phyloP scores from a whole-genome alignment of 2,888 invertebrate species.

The Cheilosia scutellata region DNA sequence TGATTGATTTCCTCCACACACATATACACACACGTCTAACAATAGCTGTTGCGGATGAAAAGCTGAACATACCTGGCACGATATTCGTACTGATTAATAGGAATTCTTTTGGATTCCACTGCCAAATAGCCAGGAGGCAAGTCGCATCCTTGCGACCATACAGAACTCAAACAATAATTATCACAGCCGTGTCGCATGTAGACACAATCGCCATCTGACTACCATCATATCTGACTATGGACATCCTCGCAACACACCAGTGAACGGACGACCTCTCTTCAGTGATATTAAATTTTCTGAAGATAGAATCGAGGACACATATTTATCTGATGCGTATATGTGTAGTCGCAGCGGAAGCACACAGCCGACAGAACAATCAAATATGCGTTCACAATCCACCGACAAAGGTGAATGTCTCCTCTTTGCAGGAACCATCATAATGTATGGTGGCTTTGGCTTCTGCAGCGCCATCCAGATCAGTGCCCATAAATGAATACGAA shows the following conservation, averaged over 20 bases:
- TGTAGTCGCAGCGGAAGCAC: conserved; percentile 2
- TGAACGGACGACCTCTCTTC: conserved; percentile 1
- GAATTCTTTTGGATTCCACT: too few relatives aligned
- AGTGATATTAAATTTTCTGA: conserved; percentile 41
- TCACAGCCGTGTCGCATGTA: conserved; percentile 3
- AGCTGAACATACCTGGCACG: too few relatives aligned
- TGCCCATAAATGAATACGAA: conserved; percentile 10
- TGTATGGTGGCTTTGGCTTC: neutral
- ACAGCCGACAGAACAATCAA: conserved; percentile 42
- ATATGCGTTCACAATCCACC: conserved; percentile 39
- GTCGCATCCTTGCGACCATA: conserved; percentile 3
- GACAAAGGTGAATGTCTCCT: conserved; percentile 57
- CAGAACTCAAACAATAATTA: conserved; percentile 22
- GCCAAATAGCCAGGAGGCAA: neutral
- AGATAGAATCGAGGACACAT: conserved; percentile 39
- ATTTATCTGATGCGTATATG: neutral
- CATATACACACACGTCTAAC: too few relatives aligned
- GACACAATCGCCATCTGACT: conserved; percentile 19
- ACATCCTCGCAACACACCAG: conserved; percentile 1
- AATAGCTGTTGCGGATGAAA: too few relatives aligned
- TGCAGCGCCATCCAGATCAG: conserved; percentile 12
- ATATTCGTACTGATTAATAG: too few relatives aligned
- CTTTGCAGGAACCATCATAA: conserved; percentile 8
- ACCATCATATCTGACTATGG: neutral
- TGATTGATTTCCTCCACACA: too few relatives aligned